A percentile compares a stretch with the other conserved stretches of the same genome.
Evolutionary conservation across 2,797 vertebrate genomes (phyloP).

Genomic region (Hafferia zeledoni): DNA sequence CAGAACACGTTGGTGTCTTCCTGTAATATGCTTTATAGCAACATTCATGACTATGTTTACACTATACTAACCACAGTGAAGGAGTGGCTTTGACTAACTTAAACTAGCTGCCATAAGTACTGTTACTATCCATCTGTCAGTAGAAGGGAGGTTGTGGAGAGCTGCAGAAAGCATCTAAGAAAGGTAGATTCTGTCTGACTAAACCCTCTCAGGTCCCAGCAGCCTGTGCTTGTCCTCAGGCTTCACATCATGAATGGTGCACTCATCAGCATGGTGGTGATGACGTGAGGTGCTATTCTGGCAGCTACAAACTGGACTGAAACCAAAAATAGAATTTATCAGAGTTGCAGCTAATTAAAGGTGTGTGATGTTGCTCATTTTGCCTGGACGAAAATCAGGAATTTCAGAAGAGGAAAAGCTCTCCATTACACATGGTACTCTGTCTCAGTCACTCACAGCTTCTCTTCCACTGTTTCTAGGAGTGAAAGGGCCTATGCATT

Average conservation of each 20-base stretch:
- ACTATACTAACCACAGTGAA: background rate
- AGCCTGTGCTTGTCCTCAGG: background rate
- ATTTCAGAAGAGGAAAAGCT: background rate
- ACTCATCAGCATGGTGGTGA: background rate
- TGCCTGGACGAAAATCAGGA: background rate
- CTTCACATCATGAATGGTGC: background rate
- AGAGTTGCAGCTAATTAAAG: background rate
- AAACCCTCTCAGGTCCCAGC: background rate
- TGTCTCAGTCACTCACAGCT: background rate
- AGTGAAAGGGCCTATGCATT: background rate
- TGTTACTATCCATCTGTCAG: background rate
- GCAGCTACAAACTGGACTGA: background rate
- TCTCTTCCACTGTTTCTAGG: background rate
- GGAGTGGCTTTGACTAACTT: background rate
- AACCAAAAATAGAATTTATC: background rate
- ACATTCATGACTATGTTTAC: background rate
- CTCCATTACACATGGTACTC: background rate
- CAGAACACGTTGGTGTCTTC: background rate
- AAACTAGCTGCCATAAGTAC: background rate
- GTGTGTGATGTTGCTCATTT: background rate
- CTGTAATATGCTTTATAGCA: background rate
- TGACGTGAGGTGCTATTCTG: background rate
- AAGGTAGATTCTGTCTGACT: background rate
- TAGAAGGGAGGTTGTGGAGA: background rate
- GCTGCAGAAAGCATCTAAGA: background rate